Evolutionary conservation across 2,113 vertebrate species (phyloP).

Genomic region (Tenrec ecaudatus): DNA sequence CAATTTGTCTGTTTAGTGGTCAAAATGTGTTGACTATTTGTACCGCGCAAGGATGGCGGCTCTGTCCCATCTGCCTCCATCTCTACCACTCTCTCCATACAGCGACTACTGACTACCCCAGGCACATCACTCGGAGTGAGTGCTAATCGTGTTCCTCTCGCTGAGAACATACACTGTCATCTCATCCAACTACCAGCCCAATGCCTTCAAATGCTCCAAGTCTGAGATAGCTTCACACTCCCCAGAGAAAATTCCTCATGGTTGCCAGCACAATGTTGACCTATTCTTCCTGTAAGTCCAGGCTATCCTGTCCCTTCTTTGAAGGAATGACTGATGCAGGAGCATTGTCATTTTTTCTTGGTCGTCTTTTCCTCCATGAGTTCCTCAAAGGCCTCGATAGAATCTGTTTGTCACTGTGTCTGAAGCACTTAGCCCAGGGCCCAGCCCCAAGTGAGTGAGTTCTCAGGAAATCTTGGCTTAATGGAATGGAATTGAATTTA

Average conservation of each 20-base stretch:
- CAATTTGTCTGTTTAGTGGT: background rate
- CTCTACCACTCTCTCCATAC: rapidly evolving
- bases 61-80: too few species aligned
- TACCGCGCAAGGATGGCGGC: background rate
- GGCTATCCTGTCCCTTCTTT: rapidly evolving
- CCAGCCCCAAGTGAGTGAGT: background rate
- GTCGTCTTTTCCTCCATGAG: background rate
- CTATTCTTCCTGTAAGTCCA: background rate
- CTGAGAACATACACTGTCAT: rapidly evolving
- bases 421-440: background rate
- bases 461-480: background rate
- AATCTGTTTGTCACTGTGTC: background rate
- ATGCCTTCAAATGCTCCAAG: rapidly evolving
- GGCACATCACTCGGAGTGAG: rapidly evolving
- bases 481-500: background rate
- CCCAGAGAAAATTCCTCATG: background rate
- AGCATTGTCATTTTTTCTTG: background rate
- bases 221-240: rapidly evolving
- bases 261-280: too few species aligned
- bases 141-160: background rate
- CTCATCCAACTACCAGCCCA: background rate
- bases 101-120: background rate
- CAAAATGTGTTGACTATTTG: background rate
- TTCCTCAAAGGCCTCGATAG: too few species aligned
- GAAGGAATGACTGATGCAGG: too few species aligned